These are phyloP conservation scores for Pedionomus torquatus DNA, from an alignment of 2,113 vertebrate genomes.

Conservation along the genomic window DNA sequence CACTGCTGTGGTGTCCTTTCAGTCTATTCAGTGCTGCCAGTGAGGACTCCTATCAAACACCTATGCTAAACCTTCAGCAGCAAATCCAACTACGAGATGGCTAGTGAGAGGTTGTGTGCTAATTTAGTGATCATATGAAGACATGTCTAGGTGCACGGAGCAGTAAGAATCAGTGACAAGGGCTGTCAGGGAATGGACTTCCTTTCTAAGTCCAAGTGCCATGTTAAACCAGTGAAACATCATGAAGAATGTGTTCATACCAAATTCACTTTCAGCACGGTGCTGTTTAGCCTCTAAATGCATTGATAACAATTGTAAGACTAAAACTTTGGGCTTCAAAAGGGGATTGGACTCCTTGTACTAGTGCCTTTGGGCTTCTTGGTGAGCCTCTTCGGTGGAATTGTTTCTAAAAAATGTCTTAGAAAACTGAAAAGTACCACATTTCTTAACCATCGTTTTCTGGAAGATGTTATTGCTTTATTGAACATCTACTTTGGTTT, in stretches of 20 bases:
- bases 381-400: background rate
- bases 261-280: background rate
- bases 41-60: background rate
- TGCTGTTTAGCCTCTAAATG: background rate
- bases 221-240: background rate
- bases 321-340: background rate
- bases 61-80: background rate
- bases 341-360: background rate
- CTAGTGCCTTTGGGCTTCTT: background rate
- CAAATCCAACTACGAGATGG: background rate
- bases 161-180: background rate
- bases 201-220: background rate
- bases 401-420: background rate
- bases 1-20: background rate
- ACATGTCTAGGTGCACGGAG: background rate
- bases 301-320: background rate
- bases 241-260: conserved; percentile 15
- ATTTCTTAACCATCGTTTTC: background rate
- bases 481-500: background rate
- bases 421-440: background rate
- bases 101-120: background rate
- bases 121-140: background rate
- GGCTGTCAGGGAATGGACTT: background rate
- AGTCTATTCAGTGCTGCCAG: background rate
- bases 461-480: background rate